phyloP scores from a whole-genome alignment of 2,113 vertebrate species.

The Leptobrachium leishanense region DNA sequence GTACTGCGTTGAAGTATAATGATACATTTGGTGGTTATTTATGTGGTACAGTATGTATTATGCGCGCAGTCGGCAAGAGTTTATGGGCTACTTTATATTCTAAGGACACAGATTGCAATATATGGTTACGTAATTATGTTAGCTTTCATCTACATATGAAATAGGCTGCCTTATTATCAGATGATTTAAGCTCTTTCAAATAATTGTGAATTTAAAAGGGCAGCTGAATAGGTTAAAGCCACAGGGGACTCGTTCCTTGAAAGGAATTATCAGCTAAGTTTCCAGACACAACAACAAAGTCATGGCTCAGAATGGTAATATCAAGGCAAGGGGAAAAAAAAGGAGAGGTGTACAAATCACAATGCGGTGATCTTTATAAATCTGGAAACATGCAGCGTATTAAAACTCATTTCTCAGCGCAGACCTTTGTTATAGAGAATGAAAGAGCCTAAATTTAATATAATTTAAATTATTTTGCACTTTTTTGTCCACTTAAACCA shows the following conservation, averaged over 20 bases:
- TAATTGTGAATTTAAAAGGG: background rate
- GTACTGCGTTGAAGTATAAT: too few species aligned
- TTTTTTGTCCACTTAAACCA: too few species aligned
- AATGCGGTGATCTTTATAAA: too few species aligned
- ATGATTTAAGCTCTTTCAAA: background rate
- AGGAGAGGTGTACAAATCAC: background rate
- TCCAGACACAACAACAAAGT: background rate
- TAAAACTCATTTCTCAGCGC: too few species aligned
- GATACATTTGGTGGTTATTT: too few species aligned
- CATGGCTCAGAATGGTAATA: background rate
- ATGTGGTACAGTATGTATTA: too few species aligned
- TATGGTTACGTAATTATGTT: background rate
- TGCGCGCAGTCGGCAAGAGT: too few species aligned
- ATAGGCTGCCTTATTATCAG: background rate
- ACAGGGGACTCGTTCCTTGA: background rate
- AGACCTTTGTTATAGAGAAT: too few species aligned
- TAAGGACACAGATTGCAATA: background rate
- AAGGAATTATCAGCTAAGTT: background rate
- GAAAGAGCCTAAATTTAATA: too few species aligned
- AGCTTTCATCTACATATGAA: background rate
- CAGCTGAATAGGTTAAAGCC: conserved; percentile 2
- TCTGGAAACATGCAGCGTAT: too few species aligned
- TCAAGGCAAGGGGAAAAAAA: background rate
- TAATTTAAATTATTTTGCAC: too few species aligned
- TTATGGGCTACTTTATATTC: conserved; percentile 4